These are phyloP conservation scores for Epistrophe grossulariae DNA, from an alignment of 2,888 invertebrate genomes.

Conservation along the genomic window DNA sequence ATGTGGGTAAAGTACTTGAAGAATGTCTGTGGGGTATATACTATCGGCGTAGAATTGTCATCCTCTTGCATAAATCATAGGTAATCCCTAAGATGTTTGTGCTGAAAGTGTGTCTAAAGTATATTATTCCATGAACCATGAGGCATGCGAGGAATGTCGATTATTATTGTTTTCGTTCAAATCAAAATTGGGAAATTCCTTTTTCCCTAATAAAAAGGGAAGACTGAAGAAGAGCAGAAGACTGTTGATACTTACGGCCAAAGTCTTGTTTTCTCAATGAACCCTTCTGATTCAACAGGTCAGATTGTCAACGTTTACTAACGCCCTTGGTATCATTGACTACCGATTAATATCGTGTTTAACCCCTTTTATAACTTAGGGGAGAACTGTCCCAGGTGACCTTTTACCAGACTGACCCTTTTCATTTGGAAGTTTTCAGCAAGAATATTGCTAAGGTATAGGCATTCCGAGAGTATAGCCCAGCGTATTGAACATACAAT, in stretches of 20 bases:
- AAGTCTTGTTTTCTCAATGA: background rate
- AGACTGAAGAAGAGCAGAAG: background rate
- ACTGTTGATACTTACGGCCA: background rate
- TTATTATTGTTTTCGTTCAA: slow-evolving; percentile 62
- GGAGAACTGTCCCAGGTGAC: slow-evolving; percentile 55
- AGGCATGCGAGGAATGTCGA: slow-evolving; percentile 61
- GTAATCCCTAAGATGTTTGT: slow-evolving; percentile 65
- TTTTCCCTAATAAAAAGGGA: background rate
- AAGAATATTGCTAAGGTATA: background rate
- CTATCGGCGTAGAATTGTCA: slow-evolving; percentile 59
- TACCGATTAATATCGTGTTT: slow-evolving; percentile 71
- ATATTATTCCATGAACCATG: slow-evolving; percentile 54
- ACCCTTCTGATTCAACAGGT: slow-evolving; percentile 69
- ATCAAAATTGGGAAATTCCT: slow-evolving; percentile 61
- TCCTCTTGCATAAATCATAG: slow-evolving; percentile 72
- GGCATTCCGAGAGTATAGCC: slow-evolving; percentile 40
- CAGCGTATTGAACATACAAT: slow-evolving; percentile 51
- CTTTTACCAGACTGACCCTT: slow-evolving; percentile 55
- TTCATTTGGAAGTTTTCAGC: slow-evolving; percentile 63
- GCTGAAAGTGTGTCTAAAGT: slow-evolving; percentile 68
- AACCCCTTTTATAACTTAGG: slow-evolving; percentile 49
- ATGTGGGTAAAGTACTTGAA: slow-evolving; percentile 53
- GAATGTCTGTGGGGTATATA: slow-evolving; percentile 53
- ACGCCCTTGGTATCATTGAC: slow-evolving; percentile 65
- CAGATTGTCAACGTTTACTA: slow-evolving; percentile 45